Percentiles rank a stretch among this genome's conserved stretches.
phyloP scores from a whole-genome alignment of 2,888 invertebrate species.

The Hoplodrina ambigua region DNA sequence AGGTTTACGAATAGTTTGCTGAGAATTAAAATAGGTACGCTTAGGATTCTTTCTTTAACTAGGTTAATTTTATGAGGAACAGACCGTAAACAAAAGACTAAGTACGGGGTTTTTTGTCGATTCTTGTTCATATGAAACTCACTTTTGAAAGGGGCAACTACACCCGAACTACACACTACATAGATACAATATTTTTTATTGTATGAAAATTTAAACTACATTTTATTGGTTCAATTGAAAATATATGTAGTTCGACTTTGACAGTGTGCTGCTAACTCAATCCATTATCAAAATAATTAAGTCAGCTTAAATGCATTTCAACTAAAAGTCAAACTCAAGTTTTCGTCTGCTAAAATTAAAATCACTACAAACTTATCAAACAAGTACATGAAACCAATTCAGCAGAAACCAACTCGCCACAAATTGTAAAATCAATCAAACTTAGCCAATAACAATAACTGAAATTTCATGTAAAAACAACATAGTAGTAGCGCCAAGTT shows the following conservation, averaged over 20 bases:
- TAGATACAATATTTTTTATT: too few species aligned
- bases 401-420: not conserved
- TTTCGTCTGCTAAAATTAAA: not conserved
- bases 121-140: too few species aligned
- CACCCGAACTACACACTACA: too few species aligned
- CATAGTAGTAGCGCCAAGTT: conserved; percentile 41
- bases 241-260: too few species aligned
- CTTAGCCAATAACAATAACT: conserved; percentile 56
- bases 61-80: too few species aligned
- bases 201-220: too few species aligned
- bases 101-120: too few species aligned
- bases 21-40: too few species aligned
- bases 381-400: not conserved
- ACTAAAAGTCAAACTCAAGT: not conserved
- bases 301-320: not conserved
- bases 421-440: conserved; percentile 60
- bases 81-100: too few species aligned
- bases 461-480: conserved; percentile 60
- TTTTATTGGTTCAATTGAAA: too few species aligned
- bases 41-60: not conserved
- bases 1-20: not conserved
- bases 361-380: not conserved
- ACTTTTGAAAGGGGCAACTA: too few species aligned
- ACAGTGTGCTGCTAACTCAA: not conserved
- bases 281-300: not conserved